phyloP scores from a whole-genome alignment of 2,888 invertebrate genomes.

The Drosophila nr. fundita region DNA sequence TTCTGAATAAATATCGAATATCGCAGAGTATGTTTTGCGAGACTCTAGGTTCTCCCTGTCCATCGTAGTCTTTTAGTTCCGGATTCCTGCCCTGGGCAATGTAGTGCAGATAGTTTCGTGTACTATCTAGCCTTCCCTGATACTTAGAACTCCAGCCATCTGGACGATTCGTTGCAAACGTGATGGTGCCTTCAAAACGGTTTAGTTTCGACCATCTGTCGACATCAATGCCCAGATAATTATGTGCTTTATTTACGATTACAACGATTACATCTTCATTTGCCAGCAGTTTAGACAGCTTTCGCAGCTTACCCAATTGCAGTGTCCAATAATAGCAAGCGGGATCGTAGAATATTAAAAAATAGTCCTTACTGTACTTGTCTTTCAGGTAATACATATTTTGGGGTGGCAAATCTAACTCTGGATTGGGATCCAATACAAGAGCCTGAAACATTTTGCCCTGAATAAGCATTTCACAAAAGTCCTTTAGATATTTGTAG shows the following conservation, averaged over 20 bases:
- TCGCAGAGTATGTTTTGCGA: constrained; percentile 7
- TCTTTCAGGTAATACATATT: constrained; percentile 40
- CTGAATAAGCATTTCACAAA: constrained; percentile 43
- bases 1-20: constrained; percentile 13
- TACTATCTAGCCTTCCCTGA: neutral
- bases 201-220: constrained; percentile 9
- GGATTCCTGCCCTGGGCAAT: constrained; percentile 18
- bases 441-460: constrained; percentile 40
- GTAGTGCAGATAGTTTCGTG: neutral
- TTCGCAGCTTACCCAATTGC: constrained; percentile 40
- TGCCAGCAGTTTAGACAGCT: constrained; percentile 2
- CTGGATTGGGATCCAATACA: constrained; percentile 12
- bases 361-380: constrained; percentile 20
- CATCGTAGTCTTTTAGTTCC: constrained; percentile 38
- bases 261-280: constrained; percentile 6
- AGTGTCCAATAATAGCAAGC: constrained; percentile 41
- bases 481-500: constrained; percentile 47
- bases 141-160: constrained; percentile 14
- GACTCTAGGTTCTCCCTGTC: constrained; percentile 19
- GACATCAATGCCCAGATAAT: constrained; percentile 3
- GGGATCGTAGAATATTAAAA: constrained; percentile 53
- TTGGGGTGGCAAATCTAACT: constrained; percentile 17
- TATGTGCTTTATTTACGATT: neutral
- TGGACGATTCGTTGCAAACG: constrained; percentile 6
- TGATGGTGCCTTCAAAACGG: constrained; percentile 22